Evolutionary conservation across 1,140 invertebrate genomes (phyloP), one percentile per base, ranked within the genome.

Genomic region (Drosophila bocki): DNA sequence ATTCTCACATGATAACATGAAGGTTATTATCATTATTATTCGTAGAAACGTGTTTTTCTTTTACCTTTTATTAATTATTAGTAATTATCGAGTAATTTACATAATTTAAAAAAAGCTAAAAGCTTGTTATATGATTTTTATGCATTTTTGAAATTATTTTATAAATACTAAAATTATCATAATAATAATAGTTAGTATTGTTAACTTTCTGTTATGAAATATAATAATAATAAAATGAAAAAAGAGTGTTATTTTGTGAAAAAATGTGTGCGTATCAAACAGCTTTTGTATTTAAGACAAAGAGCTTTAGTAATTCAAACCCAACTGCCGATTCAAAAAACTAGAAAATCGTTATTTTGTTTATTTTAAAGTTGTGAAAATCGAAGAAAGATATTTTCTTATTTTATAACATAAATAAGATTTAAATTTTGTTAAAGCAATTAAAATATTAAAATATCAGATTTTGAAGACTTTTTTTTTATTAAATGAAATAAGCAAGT

Each of bases 261-360:
- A 8, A 35, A 58, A 13, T 42, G 4, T 15, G 3, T 51, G 3
- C 15, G 17, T 39, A 68, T 15, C 44, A 63, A 29, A 12, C 35
- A 70, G 67, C 47, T 70, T 67, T 54, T 37, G 32, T 12, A 1
- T 22, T 50, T 5, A 22, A 5, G 15, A 12, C 26, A 17, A 9
- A 35, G 7, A 68, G 65, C 65, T 68, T 68, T 67, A 41, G 9
- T 7, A 11, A 37, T 29, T 13, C 15, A 35, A 58, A 35, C 13
- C n/a, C 2, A 8, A 22, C 26, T 29, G 9, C 13, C 1, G 3
- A 22, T 6, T 33, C 7, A 15, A 19, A 19, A 45, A 19, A 11
- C 3, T 45, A 12, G 32, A 29, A 29, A 26, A 26, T 0, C 0
- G 26, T 4, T 26, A 5, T 26, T 26, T 26, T 26, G 26, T 26